These are phyloP conservation scores for Anabacerthia variegaticeps DNA, from an alignment of 2,797 vertebrate species.

Conservation along the genomic window DNA sequence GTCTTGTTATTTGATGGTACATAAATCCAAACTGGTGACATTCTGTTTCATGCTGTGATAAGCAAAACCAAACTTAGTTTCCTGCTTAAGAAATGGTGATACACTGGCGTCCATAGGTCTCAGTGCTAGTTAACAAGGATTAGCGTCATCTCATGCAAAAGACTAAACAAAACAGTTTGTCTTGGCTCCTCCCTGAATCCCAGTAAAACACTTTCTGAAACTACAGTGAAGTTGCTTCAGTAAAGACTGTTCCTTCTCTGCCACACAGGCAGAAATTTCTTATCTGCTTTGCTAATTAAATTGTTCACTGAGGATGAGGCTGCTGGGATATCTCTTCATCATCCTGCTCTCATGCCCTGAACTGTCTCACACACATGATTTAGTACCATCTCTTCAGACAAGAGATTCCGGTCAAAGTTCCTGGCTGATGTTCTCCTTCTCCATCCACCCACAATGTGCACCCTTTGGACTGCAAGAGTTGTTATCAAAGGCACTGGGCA, in stretches of 20 bases:
- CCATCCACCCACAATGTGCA: not conserved
- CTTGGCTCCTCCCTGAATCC: not conserved
- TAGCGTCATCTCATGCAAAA: not conserved
- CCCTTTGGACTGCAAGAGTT: not conserved
- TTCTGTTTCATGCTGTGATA: constrained; percentile 1
- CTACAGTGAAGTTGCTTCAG: not conserved
- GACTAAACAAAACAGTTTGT: not conserved
- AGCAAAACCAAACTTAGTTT: not conserved
- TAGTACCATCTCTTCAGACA: not conserved
- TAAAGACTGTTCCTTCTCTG: not conserved
- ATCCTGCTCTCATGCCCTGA: not conserved
- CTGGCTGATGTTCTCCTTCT: not conserved
- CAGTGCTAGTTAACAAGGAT: not conserved
- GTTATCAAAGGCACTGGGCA: not conserved
- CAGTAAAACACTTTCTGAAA: not conserved
- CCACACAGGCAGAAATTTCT: not conserved
- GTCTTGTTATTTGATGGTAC: not conserved
- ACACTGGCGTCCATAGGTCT: not conserved
- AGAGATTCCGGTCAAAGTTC: not conserved
- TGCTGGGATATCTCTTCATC: not conserved
- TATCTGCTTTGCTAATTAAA: not conserved
- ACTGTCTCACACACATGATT: not conserved
- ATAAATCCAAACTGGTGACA: not conserved
- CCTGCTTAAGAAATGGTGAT: not conserved
- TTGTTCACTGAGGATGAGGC: not conserved